Evolutionary conservation across 1,140 invertebrate species (phyloP).

Genomic region (Hypothenemus hampei): DNA sequence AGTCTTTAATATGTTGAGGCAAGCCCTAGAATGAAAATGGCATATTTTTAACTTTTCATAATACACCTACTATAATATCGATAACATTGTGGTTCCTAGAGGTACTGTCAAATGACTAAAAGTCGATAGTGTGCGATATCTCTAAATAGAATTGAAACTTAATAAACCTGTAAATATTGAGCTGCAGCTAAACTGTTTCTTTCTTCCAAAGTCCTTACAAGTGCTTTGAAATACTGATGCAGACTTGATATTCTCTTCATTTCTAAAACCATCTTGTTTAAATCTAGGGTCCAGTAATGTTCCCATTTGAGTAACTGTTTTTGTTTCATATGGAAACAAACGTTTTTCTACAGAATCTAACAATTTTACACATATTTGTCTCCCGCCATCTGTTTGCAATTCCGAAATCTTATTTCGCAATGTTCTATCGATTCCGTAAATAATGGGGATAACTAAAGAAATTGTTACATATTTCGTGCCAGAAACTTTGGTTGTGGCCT

Average conservation of each 20-base stretch:
- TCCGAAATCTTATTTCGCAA: background rate
- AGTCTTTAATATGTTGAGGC: no score
- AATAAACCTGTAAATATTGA: no score
- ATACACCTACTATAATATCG: no score
- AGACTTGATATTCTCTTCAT: slow-evolving; percentile 1
- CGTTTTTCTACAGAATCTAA: slow-evolving; percentile 4
- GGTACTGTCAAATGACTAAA: no score
- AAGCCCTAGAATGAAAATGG: no score
- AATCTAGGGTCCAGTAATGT: slow-evolving; percentile 15
- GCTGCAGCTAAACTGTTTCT: no score
- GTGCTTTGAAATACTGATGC: background rate
- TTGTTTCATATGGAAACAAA: slow-evolving; percentile 4
- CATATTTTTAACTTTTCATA: no score
- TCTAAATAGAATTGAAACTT: no score
- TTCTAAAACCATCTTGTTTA: slow-evolving; percentile 14
- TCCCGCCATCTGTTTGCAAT: slow-evolving; percentile 2
- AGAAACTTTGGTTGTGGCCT: slow-evolving; percentile 10
- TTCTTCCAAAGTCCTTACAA: no score
- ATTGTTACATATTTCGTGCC: slow-evolving; percentile 12
- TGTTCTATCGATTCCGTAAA: background rate
- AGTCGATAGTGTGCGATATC: no score
- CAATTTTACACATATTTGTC: background rate
- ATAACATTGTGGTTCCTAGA: no score
- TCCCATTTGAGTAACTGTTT: background rate
- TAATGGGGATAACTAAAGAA: slow-evolving; percentile 3